Base-by-base conservation (phyloP, 1,140 invertebrate species). In the Linepithema humile region DNA sequence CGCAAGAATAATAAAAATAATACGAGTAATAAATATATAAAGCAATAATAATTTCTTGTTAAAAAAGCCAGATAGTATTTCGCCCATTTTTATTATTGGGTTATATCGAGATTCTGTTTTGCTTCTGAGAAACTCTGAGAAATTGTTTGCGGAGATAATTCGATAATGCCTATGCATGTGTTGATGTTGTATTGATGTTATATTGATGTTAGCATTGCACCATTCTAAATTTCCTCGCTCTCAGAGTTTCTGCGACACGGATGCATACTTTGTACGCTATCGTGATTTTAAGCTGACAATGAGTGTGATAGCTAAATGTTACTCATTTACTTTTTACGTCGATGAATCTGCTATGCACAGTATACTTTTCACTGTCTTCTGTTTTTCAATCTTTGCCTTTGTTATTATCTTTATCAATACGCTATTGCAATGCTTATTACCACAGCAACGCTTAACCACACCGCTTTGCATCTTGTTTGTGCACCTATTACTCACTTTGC, bases 101-200 rank as follows among this genome's bases (percentile, higher is more conserved):
- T 40, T 67, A 78, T 17, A 29, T 55, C 35, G 48, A 78, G 35
- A 69, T 69, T 78, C 23, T 69, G 53, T 69, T 78, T 78, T 57
- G 75, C 62, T 78, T 53, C 17, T 55, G 45, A 55, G 75, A 78
- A 69, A 69, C 62, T 78, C 62, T 69, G 64, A 69, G 62, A 55
- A 78, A 53, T 55, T 29, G 10, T 53, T 78, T 78, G 10, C 23
- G 12, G 4, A 38, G 6, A 40, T 3, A 12, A 50, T 78, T 53
- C 3, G 10, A n/a, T 38, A 40, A 50, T 26, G 45, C 2, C 20
- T 67, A 26, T 78, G 45, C 45, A 53, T 65, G 57, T n/a, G n/a
- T 29, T 59, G 7, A 26, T 9, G 3, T 73, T 57, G 6, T 55
- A 17, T 57, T 55, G n/a, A 38, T 15, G 20, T 32, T 23, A 12